phyloP scores from a whole-genome alignment of 2,113 vertebrate genomes.

The Meles meles region DNA sequence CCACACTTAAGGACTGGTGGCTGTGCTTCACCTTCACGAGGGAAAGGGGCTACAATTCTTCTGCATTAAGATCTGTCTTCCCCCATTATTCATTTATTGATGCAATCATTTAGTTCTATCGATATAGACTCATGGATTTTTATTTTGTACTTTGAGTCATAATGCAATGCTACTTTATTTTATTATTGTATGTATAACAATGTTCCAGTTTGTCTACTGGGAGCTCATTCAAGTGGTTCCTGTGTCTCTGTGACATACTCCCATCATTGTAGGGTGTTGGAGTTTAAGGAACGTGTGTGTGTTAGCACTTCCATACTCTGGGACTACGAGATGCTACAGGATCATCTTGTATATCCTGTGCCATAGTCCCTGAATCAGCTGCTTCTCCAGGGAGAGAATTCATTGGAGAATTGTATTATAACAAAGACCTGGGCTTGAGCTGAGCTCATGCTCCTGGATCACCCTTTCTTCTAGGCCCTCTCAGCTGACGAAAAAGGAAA shows the following conservation, averaged over 20 bases:
- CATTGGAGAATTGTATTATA: background rate
- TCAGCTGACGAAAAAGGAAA: background rate
- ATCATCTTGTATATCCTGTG: background rate
- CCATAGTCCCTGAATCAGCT: background rate
- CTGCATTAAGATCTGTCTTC: background rate
- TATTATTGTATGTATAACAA: background rate
- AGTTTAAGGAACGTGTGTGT: background rate
- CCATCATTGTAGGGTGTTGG: background rate
- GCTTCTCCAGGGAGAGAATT: background rate
- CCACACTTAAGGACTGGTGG: fast-evolving
- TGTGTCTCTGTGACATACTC: background rate
- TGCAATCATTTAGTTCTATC: background rate
- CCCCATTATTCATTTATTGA: background rate
- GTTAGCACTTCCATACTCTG: background rate
- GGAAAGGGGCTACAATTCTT: background rate
- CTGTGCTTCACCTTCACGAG: background rate
- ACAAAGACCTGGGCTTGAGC: background rate
- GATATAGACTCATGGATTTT: background rate
- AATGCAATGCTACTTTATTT: background rate
- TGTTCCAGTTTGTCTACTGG: background rate
- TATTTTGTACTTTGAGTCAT: background rate
- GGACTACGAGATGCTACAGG: background rate
- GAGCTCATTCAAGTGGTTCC: background rate
- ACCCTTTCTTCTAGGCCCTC: background rate
- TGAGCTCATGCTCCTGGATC: background rate